Base-by-base conservation (phyloP, 2,888 invertebrate species). In the Leptinotarsa rubiginosa region DNA sequence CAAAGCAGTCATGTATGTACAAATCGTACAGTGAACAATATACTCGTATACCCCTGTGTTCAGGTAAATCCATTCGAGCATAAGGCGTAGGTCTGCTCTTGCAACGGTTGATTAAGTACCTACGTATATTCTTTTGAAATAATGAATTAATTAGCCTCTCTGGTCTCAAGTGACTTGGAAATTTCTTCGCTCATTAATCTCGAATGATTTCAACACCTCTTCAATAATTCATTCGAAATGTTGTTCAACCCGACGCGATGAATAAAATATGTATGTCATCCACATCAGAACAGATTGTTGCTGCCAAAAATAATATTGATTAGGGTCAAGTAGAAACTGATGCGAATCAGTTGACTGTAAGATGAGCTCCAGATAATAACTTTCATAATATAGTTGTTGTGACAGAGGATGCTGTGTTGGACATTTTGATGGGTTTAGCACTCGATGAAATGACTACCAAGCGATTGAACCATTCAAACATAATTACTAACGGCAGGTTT, bases 131-230 rank as follows among this genome's bases (percentile, higher is more conserved):
- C 62, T 31, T 62, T 62, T 62, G 41, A 62, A 62, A 62, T 62
- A 62, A 62, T 31, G 62, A 62, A 62, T 41, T 62, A 62, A 62
- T 62, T 62, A 62, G 62, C 62, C 62, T 62, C 31, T 62, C 62
- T n/a, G n/a, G 62, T 15, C 62, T 62, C 62, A 25, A 59, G 41
- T 25, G 62, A 62, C 62, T 62, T 41, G 15, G 62, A 62, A 62
- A 62, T 62, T 62, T 62, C 16, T 62, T 62, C 7, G 41, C 62
- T 62, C 62, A 62, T 62, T 62, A 62, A 41, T 41, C 16, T 62
- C 62, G 62, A 62, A 62, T 62, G 62, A 62, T 62, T 62, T 62
- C 62, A 62, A 62, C 62, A 62, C 62, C 62, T 62, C 25, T 41
- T 41, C 62, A 62, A 62, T 62, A 62, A 62, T 62, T 62, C 62